Percentiles rank a stretch among this genome's conserved stretches.
Evolutionary conservation across 2,888 invertebrate species (phyloP).

Genomic region (Acleris literana): DNA sequence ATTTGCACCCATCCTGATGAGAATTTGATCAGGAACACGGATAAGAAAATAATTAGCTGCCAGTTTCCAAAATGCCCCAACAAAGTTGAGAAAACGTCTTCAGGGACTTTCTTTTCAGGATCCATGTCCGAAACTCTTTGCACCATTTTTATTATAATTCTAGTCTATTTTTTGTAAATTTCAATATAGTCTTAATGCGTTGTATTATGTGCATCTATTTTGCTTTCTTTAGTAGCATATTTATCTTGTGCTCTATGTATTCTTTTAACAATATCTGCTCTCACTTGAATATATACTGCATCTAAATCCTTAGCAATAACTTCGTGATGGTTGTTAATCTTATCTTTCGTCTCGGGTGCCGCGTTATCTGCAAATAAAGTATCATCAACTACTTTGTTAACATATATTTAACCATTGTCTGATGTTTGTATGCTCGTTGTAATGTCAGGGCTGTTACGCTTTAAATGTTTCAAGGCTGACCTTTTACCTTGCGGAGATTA

Average conservation of each 20-base stretch:
- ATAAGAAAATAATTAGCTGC: slow-evolving; percentile 86
- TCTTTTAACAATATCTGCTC: not conserved
- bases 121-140: slow-evolving; percentile 47
- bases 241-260: not conserved
- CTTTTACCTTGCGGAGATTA: not conserved
- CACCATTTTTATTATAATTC: slow-evolving; percentile 52
- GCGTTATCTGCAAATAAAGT: slow-evolving; percentile 9
- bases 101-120: slow-evolving; percentile 42
- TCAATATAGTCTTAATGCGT: not conserved
- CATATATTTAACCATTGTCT: not conserved
- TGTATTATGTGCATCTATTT: not conserved
- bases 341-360: not conserved
- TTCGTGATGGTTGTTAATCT: slow-evolving; percentile 2
- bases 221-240: not conserved
- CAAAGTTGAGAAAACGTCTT: slow-evolving; percentile 65
- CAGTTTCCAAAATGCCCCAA: slow-evolving; percentile 85
- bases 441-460: slow-evolving; percentile 7
- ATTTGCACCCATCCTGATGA: slow-evolving; percentile 91
- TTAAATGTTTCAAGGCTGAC: slow-evolving; percentile 1
- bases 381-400: not conserved
- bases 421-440: not conserved
- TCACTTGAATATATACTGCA: not conserved
- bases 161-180: not conserved
- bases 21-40: slow-evolving; percentile 88
- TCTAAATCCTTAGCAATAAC: not conserved